Base-by-base conservation (phyloP, 2,888 invertebrate species). In the Ochropacha duplaris region DNA sequence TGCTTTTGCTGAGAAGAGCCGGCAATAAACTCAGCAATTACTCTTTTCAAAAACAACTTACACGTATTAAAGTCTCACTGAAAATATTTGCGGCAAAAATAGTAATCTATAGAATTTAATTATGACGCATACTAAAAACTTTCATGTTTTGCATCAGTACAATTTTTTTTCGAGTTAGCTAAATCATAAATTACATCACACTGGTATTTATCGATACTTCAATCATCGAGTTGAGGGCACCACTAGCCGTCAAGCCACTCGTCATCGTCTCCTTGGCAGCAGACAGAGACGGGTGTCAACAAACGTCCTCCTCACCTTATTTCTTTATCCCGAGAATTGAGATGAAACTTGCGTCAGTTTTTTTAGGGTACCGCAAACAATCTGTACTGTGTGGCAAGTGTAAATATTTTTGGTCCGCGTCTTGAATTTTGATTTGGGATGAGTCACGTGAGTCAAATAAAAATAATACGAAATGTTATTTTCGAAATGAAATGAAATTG, bases 221-320 rank as follows among this genome's bases (percentile, higher is more conserved):
- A 36, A n/a, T 14, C n/a, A n/a, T 36, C 31, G 31, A n/a, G n/a
- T 36, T 36, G 9, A 28, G 19, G 1, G 9, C n/a, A n/a, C 1
- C 28, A 22, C 50, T 12, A 16, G 16, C n/a, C 28, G 36, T 36
- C 36, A 36, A n/a, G 36, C n/a, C 14, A n/a, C 36, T 36, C 36
- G 36, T 36, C n/a, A n/a, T 5, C 36, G n/a, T 19, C 34, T 28
- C 34, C 12, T 14, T 54, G 54, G 36, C 39, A 22, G 34, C 22
- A 31, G 22, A 12, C 34, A 31, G 31, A 22, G 54, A 54, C 34
- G n/a, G 14, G 54, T 54, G 54, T 54, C 54, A 54, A 34, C 54
- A 36, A 36, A 54, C 22, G 31, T 24, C 54, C 26, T 16, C 16
- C 50, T 26, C 50, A 26, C 16, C 28, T 51, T 44, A 44, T 19